These are phyloP conservation scores for Sciurus vulgaris DNA, from an alignment of 2,797 vertebrate species.

Conservation along the genomic window DNA sequence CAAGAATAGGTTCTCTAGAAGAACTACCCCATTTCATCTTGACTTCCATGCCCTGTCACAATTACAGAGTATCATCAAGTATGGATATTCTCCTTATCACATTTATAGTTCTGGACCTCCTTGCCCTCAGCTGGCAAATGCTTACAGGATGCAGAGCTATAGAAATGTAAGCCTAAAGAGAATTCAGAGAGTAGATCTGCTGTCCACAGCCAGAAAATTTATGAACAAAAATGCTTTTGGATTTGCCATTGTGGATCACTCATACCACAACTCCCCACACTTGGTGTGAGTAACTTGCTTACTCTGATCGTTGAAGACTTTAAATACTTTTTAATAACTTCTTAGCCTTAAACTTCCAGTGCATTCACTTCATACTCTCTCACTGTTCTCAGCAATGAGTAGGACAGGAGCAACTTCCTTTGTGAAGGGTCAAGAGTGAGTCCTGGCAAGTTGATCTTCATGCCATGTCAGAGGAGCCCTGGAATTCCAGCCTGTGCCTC, in stretches of 20 bases:
- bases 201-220: background rate
- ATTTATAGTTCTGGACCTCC: background rate
- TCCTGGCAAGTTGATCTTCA: background rate
- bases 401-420: background rate
- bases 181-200: background rate
- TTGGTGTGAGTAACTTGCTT: background rate
- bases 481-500: background rate
- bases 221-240: background rate
- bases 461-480: background rate
- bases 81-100: background rate
- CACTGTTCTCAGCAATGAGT: background rate
- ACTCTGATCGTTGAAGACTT: background rate
- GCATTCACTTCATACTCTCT: background rate
- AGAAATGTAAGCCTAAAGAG: background rate
- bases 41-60: background rate
- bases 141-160: background rate
- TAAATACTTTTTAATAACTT: background rate
- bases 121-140: background rate
- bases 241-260: background rate
- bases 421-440: background rate
- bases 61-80: background rate
- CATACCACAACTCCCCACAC: background rate
- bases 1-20: background rate
- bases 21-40: background rate
- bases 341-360: background rate